A percentile compares a stretch with the other conserved stretches of the same genome.
Conservation (phyloP, 35 echinoderm and acorn worm species). For the Eucidaris tribuloides region DNA sequence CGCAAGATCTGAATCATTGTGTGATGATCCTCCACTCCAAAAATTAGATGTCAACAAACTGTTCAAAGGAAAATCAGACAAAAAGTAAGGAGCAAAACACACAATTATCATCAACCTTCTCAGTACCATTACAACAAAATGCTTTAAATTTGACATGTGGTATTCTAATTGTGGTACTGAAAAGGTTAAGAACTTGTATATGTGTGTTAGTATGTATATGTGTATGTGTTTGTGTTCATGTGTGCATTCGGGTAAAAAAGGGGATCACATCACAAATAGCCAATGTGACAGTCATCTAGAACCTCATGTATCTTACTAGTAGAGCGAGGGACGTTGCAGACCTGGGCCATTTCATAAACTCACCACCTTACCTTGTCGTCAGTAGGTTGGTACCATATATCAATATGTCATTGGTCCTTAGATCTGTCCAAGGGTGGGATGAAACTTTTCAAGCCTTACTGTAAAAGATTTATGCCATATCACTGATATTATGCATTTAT, state of each 20-base stretch:
- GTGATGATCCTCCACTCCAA: neutral
- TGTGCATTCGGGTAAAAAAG: neutral
- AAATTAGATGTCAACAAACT: conserved; percentile 50
- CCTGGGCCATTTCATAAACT: too few species aligned
- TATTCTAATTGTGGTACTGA: neutral
- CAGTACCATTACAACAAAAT: neutral
- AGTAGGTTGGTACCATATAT: too few species aligned
- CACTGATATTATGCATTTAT: too few species aligned
- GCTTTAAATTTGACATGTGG: neutral
- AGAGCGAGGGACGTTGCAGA: too few species aligned
- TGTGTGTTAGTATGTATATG: neutral
- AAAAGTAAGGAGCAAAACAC: conserved; percentile 69
- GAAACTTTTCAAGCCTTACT: too few species aligned
- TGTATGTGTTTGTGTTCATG: neutral
- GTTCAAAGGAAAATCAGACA: conserved; percentile 62
- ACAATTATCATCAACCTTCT: neutral
- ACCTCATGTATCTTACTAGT: too few species aligned
- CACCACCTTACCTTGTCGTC: too few species aligned
- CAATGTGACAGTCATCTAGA: too few species aligned
- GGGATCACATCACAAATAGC: too few species aligned
- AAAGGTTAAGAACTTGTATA: neutral
- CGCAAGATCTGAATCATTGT: neutral
- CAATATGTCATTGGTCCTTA: too few species aligned
- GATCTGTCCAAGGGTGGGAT: too few species aligned
- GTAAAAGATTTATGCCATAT: too few species aligned